phyloP scores from a whole-genome alignment of 2,113 vertebrate genomes.

The Clarias magur region DNA sequence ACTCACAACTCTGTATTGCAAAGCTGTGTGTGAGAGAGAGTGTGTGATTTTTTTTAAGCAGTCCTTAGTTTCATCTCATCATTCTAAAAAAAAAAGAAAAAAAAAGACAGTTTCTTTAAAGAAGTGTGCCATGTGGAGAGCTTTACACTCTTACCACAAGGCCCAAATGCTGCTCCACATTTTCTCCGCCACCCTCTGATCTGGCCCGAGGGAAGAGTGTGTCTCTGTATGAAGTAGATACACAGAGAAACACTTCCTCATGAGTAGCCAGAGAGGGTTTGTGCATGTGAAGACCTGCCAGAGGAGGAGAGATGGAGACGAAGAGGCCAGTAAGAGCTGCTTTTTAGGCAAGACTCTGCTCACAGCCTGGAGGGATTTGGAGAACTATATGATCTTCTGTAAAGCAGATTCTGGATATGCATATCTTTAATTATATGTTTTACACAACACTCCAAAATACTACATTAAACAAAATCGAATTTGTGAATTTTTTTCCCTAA shows the following conservation, averaged over 20 bases:
- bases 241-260: slow-evolving; percentile 49
- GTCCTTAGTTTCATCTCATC: background rate
- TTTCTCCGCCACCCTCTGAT: slow-evolving; percentile 3
- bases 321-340: background rate
- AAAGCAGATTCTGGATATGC: background rate
- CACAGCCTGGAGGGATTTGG: background rate
- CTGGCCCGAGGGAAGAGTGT: slow-evolving; percentile 29
- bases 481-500: background rate
- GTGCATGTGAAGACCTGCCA: slow-evolving; percentile 49
- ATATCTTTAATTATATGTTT: background rate
- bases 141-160: background rate
- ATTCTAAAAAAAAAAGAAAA: background rate
- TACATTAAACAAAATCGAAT: background rate
- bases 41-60: background rate
- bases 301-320: slow-evolving; percentile 10
- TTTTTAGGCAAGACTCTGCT: slow-evolving; percentile 11
- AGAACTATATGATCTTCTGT: background rate
- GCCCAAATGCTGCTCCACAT: slow-evolving; percentile 1
- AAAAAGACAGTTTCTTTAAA: background rate
- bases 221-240: slow-evolving; percentile 9
- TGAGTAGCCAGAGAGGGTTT: slow-evolving; percentile 46
- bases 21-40: background rate
- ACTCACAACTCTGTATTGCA: background rate
- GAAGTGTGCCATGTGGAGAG: background rate
- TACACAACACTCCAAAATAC: too few species aligned